phyloP scores from a whole-genome alignment of 2,888 invertebrate genomes.

The Philereme vetulata region DNA sequence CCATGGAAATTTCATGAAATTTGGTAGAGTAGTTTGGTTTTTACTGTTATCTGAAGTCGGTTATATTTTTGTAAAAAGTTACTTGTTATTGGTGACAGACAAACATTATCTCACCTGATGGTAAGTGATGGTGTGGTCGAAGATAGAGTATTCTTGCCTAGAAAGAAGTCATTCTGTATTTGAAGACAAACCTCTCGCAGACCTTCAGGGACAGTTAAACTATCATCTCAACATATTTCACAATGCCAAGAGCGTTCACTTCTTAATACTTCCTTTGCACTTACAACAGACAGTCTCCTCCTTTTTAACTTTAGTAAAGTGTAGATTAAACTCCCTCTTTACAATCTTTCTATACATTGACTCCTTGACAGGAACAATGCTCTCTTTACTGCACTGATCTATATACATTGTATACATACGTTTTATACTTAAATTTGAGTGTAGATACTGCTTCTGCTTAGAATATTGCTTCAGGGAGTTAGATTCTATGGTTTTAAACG shows the following conservation, averaged over 20 bases:
- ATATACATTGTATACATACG: conserved; percentile 72
- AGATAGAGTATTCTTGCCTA: too few relatives aligned
- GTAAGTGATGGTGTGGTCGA: too few relatives aligned
- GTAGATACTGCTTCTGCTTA: conserved; percentile 68
- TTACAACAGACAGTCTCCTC: conserved; percentile 64
- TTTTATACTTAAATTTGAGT: conserved; percentile 63
- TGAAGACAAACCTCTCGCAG: too few relatives aligned
- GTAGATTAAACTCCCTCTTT: conserved; percentile 70
- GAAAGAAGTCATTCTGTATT: too few relatives aligned
- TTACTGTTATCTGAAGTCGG: too few relatives aligned
- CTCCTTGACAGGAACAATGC: conserved; percentile 62
- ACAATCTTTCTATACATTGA: conserved; percentile 79
- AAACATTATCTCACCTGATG: too few relatives aligned
- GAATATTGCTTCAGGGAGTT: conserved; percentile 66
- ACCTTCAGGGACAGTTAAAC: too few relatives aligned
- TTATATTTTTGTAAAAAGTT: too few relatives aligned
- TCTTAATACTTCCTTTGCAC: conserved; percentile 69
- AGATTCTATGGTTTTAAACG: conserved; percentile 63
- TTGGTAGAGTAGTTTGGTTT: too few relatives aligned
- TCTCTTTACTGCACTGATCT: conserved; percentile 59
- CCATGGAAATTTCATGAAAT: too few relatives aligned
- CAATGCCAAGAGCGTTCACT: conserved; percentile 39
- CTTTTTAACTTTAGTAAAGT: conserved; percentile 64
- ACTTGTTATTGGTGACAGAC: too few relatives aligned
- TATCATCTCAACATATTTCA: conserved; percentile 3